Evolutionary conservation across 2,797 vertebrate genomes (phyloP), one percentile per base, ranked within the genome.

Genomic region (Hippopotamyrus pictus): DNA sequence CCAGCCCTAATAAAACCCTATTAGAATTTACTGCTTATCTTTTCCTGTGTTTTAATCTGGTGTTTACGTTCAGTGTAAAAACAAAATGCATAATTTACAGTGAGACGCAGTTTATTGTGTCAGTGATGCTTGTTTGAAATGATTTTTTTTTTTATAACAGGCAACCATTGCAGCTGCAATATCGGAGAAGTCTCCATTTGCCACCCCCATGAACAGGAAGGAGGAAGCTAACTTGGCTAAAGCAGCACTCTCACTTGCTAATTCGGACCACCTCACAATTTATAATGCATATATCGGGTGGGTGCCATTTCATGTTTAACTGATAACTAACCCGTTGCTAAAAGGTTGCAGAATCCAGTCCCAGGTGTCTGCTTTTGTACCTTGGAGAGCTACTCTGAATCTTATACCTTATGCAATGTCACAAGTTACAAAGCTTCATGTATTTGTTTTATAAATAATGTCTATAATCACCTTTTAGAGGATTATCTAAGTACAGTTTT

Each of bases 171-270:
- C 98, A 3, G 98, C 99, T 25, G 98, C 98, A 83, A 99, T 99
- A 95, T 97, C 98, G 2, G 98, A 99, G 94, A 99, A 99, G 91
- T 99, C 98, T 29, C 99, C 99, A 0, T 99, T 99, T 92, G 96
- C 95, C 82, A 99, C 97, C 19, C 99, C 99, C 0, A 98, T 99
- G 95, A 97, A 97, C 91, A 96, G 97, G 92, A 99, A 97, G 93
- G 97, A 98, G 73, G 98, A 99, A 93, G 99, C 99, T 83, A 97
- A 99, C 94, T 93, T 99, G 93, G 98, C 98, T 73, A 99, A 97
- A 94, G 96, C 97, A 2, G 94, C 96, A 5, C 93, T 99, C 91
- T 96, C 97, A 5, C 41, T 97, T 46, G 96, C 97, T 25, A 97
- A 96, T 94, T 99, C 99, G 0, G 99, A 99, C 92, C 99, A 99